Evolutionary conservation across 2,888 invertebrate species (phyloP), one percentile per base, ranked within the genome.

Genomic region (Epinotia bilunana): DNA sequence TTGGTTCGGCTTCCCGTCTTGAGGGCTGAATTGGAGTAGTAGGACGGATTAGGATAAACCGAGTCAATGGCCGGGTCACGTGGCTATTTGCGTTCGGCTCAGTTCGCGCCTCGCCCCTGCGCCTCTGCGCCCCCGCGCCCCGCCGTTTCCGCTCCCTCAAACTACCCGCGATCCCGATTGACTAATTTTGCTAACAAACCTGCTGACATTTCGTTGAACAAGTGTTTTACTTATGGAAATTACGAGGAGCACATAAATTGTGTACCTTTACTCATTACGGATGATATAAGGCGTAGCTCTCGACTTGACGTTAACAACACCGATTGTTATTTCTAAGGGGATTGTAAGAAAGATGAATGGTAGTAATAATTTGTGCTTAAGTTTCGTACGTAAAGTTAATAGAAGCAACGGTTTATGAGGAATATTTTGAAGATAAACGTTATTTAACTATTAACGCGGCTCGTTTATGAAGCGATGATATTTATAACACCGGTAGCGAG

Each of bases 1-100:
- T 79, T 81, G 81, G 80, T 81, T 83, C 68, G 72, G 77, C 79
- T 80, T 76, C 82, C 82, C 83, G 82, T 83, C 81, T 87, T 83
- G 84, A 83, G 84, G 83, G 81, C 85, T 88, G 88, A 94, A 91
- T 86, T 93, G 89, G 93, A 94, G 91, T 93, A 94, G 93, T 94
- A 88, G 93, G 92, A 90, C 93, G 92, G 93, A 91, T 94, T 92
- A 93, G 93, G 93, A 92, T 90, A 91, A 92, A 90, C 90, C 91
- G 90, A 93, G 93, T 94, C 94, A 93, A 93, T 88, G 94, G 92
- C 94, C 94, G 94, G 93, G 93, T 93, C 93, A 93, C 89, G 87
- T 85, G 86, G 90, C 91, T 93, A 93, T 94, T 93, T 94, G 88
- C 87, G 92, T 91, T 86, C 88, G 82, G 86, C 87, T 87, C 84